Conservation (phyloP, 2,888 invertebrate species). For the Conchocele bisecta region DNA sequence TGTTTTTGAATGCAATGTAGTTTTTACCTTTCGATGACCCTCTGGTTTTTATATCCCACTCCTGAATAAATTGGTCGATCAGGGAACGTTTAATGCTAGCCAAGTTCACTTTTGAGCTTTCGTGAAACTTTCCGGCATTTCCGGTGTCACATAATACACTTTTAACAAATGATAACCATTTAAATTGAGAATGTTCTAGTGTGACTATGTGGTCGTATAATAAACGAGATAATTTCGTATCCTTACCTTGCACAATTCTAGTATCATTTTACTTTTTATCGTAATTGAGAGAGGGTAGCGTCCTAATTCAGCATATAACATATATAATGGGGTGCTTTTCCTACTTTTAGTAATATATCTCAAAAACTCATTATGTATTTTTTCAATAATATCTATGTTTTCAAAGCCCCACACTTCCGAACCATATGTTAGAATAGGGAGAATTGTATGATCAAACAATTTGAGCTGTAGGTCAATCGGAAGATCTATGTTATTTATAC, state of each 20-base stretch:
- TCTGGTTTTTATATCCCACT: too few relatives aligned
- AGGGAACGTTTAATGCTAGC: too few relatives aligned
- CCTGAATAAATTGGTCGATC: too few relatives aligned
- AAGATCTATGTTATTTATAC: neutral
- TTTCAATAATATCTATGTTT: constrained; percentile 30
- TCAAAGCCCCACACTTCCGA: constrained; percentile 30
- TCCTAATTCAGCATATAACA: neutral
- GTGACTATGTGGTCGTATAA: too few relatives aligned
- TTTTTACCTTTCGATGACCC: too few relatives aligned
- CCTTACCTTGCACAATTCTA: constrained; percentile 3
- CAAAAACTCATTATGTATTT: constrained; percentile 6
- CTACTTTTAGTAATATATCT: neutral
- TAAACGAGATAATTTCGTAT: constrained; percentile 9
- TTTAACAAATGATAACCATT: too few relatives aligned
- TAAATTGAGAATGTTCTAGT: too few relatives aligned
- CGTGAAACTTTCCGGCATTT: too few relatives aligned
- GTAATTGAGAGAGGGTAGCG: neutral
- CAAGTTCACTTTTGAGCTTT: too few relatives aligned
- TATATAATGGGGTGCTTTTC: constrained; percentile 18
- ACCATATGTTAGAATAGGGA: neutral
- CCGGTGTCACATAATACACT: too few relatives aligned
- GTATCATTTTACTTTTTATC: constrained; percentile 13
- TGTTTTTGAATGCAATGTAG: too few relatives aligned
- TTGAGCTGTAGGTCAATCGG: neutral
- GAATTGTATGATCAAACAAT: constrained; percentile 1